Base-by-base conservation (phyloP, 2,888 invertebrate species). In the Heteromurus nitidus region DNA sequence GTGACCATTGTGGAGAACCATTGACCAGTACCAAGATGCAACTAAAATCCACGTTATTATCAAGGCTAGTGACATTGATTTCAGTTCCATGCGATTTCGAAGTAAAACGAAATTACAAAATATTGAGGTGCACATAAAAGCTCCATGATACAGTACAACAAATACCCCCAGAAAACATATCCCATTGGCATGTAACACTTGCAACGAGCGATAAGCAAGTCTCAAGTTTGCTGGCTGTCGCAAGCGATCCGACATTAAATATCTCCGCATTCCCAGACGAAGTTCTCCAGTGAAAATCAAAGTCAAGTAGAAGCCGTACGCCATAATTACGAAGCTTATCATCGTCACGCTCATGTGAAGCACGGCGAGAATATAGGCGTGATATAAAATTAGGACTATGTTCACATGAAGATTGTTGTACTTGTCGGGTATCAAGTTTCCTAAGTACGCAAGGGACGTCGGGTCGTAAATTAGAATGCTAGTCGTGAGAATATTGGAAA, bases 21-120 rank as follows among this genome's bases (percentile, higher is more conserved):
- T n/a, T 1, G 26, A 16, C 60, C 60, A 72, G 20, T 9, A 30
- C 18, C 16, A 16, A 24, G 44, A 11, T 11, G 2, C 18, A 30
- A 28, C 2, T 3, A 47, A 3, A 18, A 42, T 20, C 13, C 36
- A 16, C 18, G 20, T 7, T 1, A 69, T 7, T n/a, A 69, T 11
- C 2, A 18, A 16, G 13, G 30, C 31, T 16, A 31, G 53, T 1
- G 53, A 11, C 16, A 36, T 30, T 1, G 47, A 1, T 16, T 31
- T 30, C 1, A 69, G 16, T 20, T 31, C 20, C 2, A 26, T 1
- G 53, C 69, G 55, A 55, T 53, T 31, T 18, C 53, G 26, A 30
- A 69, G 7, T 1, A 69, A 31, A 3, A 69, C 69, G 55, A 69
- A 69, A 31, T 69, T 69, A n/a, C 30, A 28, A 22, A 53, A 53